These are phyloP conservation scores for Menidia menidia DNA, from an alignment of 2,797 vertebrate species.

Conservation along the genomic window DNA sequence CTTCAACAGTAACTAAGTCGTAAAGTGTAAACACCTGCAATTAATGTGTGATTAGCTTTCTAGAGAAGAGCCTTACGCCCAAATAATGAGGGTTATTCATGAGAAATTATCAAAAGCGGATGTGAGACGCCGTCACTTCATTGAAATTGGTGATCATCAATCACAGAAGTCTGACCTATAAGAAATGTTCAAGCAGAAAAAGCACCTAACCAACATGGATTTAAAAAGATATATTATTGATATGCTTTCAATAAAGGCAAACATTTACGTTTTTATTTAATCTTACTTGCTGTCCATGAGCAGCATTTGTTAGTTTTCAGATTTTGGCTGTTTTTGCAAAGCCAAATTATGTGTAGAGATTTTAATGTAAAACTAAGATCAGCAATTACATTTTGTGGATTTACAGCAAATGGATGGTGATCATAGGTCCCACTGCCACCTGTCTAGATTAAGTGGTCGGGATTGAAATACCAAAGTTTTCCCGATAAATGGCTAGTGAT, in stretches of 20 bases:
- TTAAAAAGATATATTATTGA: no score
- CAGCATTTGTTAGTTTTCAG: no score
- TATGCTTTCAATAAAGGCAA: no score
- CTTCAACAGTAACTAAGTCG: no score
- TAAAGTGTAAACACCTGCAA: not conserved
- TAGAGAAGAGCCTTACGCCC: no score
- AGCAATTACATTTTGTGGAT: not conserved
- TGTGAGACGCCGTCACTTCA: no score
- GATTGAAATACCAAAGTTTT: not conserved
- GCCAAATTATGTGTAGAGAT: not conserved
- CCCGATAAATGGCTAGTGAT: not conserved
- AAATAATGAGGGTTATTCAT: no score
- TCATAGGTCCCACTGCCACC: not conserved
- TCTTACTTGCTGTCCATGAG: not conserved
- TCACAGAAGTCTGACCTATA: no score
- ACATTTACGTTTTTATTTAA: not conserved
- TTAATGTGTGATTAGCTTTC: not conserved
- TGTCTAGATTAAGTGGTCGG: not conserved
- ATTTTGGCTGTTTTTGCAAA: not conserved
- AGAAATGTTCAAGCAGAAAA: no score
- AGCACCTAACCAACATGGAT: no score
- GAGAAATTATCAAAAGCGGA: no score
- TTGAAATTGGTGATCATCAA: no score
- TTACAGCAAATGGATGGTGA: not conserved
- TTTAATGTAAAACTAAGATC: not conserved